Evolutionary conservation across 1,140 invertebrate species (phyloP), one percentile per base, ranked within the genome.

Genomic region (Panagrolaimus sp.): DNA sequence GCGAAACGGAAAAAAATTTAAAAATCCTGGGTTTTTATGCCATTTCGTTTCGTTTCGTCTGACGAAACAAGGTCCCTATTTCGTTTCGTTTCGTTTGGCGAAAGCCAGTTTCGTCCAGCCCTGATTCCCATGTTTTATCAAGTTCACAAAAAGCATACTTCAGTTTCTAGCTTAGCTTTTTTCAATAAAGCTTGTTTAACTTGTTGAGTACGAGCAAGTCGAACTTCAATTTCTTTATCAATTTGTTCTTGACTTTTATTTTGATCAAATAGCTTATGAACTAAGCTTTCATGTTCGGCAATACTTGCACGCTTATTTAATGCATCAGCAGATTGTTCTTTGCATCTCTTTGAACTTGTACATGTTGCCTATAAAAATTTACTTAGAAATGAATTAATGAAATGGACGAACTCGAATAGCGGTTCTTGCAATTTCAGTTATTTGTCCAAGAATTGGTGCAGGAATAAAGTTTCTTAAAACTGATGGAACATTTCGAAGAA

Each of bases 111-210:
- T n/a, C n/a, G n/a, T n/a, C n/a, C n/a, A n/a, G n/a, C n/a, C n/a
- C n/a, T n/a, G n/a, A n/a, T n/a, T n/a, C n/a, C n/a, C n/a, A n/a
- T n/a, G n/a, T n/a, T n/a, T n/a, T n/a, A n/a, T n/a, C n/a, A n/a
- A n/a, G n/a, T n/a, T n/a, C n/a, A n/a, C n/a, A n/a, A n/a, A n/a
- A n/a, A n/a, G n/a, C n/a, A n/a, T n/a, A n/a, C n/a, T 69, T 76
- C n/a, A 23, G 27, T 62, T 13, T 64, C 71, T 0, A 76, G 27
- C 11, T 77, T 77, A 57, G 74, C 76, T 14, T 74, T 76, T 31
- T 67, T 73, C 9, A 76, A 9, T 13, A 76, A n/a, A 20, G 75
- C 74, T 48, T 78, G 48, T 47, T 76, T 76, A 7, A 76, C 66
- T 64, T 76, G 75, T 38, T 67, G 67, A 31, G 74, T 76, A 44